Conservation (phyloP, 2,113 vertebrate genomes). For the Engystomops pustulosus region DNA sequence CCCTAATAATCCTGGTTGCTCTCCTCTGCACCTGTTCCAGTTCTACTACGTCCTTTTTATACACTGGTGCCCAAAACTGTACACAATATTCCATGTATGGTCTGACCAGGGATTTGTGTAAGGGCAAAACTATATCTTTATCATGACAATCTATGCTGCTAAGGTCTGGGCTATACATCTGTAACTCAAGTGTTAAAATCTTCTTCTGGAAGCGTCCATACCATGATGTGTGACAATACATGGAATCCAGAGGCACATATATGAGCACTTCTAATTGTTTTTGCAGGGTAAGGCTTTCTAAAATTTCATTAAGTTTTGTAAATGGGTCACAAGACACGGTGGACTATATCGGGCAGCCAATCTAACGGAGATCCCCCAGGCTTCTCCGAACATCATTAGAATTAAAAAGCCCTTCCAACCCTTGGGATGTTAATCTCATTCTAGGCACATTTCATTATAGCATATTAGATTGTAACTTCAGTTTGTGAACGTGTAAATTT, state of each 20-base stretch:
- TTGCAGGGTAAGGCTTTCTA: not conserved
- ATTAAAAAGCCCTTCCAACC: not conserved
- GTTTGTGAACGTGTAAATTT: constrained; percentile 3
- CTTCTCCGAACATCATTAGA: not conserved
- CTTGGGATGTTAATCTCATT: constrained; percentile 6
- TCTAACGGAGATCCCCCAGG: constrained; percentile 35
- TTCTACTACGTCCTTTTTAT: too few species aligned
- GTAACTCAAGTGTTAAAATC: too few species aligned
- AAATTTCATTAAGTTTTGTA: constrained; percentile 1
- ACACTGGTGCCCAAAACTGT: too few species aligned
- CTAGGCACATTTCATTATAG: constrained; percentile 5
- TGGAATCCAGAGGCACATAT: not conserved
- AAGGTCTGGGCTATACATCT: too few species aligned
- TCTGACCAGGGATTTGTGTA: too few species aligned
- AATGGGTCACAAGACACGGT: constrained; percentile 20
- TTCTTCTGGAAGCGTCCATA: not conserved
- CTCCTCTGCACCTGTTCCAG: too few species aligned
- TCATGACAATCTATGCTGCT: too few species aligned
- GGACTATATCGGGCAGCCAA: constrained; percentile 34
- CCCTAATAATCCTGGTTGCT: too few species aligned
- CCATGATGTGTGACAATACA: not conserved
- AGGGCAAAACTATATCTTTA: too few species aligned
- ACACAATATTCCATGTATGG: too few species aligned
- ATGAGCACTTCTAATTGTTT: not conserved
- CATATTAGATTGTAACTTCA: not conserved